Conservation (phyloP, 2,888 invertebrate genomes). For the Venusia cambrica region DNA sequence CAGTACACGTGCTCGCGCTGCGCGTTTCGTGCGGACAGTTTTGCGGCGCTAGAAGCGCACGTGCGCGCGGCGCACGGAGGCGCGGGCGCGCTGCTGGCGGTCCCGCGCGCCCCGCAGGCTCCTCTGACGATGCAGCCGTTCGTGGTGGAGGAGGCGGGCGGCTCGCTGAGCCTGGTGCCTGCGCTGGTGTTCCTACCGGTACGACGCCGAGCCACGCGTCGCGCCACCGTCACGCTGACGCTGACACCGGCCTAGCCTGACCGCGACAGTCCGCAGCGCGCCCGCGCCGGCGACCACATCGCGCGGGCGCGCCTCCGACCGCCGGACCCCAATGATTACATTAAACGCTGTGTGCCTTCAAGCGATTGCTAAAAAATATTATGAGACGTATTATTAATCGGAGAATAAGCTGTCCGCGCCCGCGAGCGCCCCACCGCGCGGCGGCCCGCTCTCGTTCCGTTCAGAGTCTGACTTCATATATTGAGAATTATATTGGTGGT, state of each 20-base stretch:
- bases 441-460: constrained; percentile 58
- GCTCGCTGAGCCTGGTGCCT: constrained; percentile 88
- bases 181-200: constrained; percentile 97
- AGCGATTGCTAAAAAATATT: constrained; percentile 87
- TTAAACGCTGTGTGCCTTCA: constrained; percentile 91
- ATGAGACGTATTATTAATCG: constrained; percentile 75
- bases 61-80: constrained; percentile 73
- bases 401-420: constrained; percentile 64
- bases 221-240: constrained; percentile 94
- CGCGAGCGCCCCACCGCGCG: constrained; percentile 67
- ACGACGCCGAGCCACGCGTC: constrained; percentile 90
- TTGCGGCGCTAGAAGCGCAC: constrained; percentile 73
- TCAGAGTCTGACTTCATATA: constrained; percentile 76
- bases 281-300: constrained; percentile 56
- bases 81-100: constrained; percentile 73
- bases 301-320: constrained; percentile 63
- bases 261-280: constrained; percentile 42
- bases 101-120: constrained; percentile 84
- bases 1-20: constrained; percentile 73
- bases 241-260: constrained; percentile 93
- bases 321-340: constrained; percentile 80
- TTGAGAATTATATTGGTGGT: constrained; percentile 81
- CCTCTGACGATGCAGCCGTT: constrained; percentile 96
- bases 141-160: constrained; percentile 85
- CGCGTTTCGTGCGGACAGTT: constrained; percentile 72